A percentile compares a stretch with the other conserved stretches of the same genome.
These are phyloP conservation scores for Cheilosia grossa DNA, from an alignment of 2,888 invertebrate genomes.

Conservation along the genomic window DNA sequence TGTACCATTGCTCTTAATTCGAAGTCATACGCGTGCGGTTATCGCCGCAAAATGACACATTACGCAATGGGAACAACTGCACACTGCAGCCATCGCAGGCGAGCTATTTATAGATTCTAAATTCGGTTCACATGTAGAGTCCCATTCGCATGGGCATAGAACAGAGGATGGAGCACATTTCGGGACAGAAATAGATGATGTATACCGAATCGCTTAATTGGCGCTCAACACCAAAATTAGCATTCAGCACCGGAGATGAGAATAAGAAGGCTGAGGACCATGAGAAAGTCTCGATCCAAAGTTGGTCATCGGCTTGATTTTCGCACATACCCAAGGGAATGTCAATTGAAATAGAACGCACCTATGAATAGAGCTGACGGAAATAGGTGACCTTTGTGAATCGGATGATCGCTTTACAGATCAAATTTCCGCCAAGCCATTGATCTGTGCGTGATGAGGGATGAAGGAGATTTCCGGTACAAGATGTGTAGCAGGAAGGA, in stretches of 20 bases:
- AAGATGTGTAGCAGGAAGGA: slow-evolving; percentile 36
- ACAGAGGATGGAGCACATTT: slow-evolving; percentile 30
- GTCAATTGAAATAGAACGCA: slow-evolving; percentile 52
- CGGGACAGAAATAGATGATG: slow-evolving; percentile 49
- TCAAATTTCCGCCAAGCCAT: slow-evolving; percentile 45
- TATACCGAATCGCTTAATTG: slow-evolving; percentile 53
- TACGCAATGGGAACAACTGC: slow-evolving; percentile 70
- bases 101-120: slow-evolving; percentile 55
- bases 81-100: slow-evolving; percentile 10
- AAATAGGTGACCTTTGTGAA: slow-evolving; percentile 56
- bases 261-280: slow-evolving; percentile 35
- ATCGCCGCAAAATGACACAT: slow-evolving; percentile 45
- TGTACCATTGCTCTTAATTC: slow-evolving; percentile 9
- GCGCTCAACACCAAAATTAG: slow-evolving; percentile 69
- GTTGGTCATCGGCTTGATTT: slow-evolving; percentile 43
- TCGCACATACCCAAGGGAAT: slow-evolving; percentile 44
- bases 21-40: neutral
- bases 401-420: slow-evolving; percentile 29
- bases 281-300: slow-evolving; percentile 39
- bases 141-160: slow-evolving; percentile 36
- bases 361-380: slow-evolving; percentile 31
- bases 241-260: slow-evolving; percentile 53
- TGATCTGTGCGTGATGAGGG: slow-evolving; percentile 5
- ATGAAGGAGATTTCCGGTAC: slow-evolving; percentile 45
- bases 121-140: slow-evolving; percentile 30